Base-by-base conservation (phyloP, 2,113 vertebrate species). In the Cyanistes caeruleus region DNA sequence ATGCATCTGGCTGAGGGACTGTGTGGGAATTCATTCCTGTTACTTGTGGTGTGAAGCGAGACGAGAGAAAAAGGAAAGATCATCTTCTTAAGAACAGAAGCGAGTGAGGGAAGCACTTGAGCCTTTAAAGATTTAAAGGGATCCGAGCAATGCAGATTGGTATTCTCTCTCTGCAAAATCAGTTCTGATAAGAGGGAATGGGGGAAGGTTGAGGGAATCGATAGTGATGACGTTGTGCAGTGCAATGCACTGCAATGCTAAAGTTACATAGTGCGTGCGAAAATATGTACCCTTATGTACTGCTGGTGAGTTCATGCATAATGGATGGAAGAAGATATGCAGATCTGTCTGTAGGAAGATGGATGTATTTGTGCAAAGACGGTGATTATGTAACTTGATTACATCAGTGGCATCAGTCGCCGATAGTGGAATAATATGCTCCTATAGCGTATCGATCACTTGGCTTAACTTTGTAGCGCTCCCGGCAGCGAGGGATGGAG, bases 311-410 rank as follows among this genome's bases (percentile, higher is more conserved):
- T 93, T 97, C 96, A 97, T 97, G 96, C 91, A 93, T 97, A 98
- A 97, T 97, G 98, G 94, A 98, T 97, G 93, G 93, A 60, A 96
- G 90, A 96, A 97, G 96, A 97, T 96, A 97, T 96, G 96, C 98
- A 97, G 97, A 97, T 98, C 95, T 97, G 82, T 97, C 97, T 97
- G 97, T 98, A 98, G 97, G 98, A 98, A 97, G 98, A 98, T 97
- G 97, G 97, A 94, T 97, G 94, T 97, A 98, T 96, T 97, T 97
- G 96, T 97, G 97, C 96, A 97, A 97, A 98, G 97, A 97, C 93
- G 86, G 95, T 56, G 96, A 98, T 98, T 98, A 98, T 98, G 98
- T 98, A 98, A 98, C 97, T 98, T 98, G 97, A 98, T 98, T 98
- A 97, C 97, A 98, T 98, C 98, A 98, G 97, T 97, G 95, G 97